A percentile compares a stretch with the other conserved stretches of the same genome.
Conservation (phyloP, 2,888 invertebrate genomes). For the Eucriotettix oculatus region DNA sequence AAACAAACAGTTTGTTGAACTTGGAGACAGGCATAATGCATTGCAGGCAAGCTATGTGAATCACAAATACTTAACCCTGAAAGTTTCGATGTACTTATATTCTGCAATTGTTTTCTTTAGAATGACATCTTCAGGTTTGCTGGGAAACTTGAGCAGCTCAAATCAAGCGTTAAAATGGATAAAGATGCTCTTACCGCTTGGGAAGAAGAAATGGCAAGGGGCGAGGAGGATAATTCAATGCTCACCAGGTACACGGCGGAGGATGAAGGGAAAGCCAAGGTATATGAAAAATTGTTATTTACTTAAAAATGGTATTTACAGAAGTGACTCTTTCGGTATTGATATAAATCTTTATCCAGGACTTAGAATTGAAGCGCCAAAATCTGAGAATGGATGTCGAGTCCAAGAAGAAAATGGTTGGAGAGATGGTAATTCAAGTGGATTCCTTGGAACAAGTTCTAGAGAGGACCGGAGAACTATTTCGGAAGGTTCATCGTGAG, state of each 20-base stretch:
- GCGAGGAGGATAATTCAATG: conserved; percentile 44
- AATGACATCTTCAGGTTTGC: conserved; percentile 4
- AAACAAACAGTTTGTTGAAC: neutral
- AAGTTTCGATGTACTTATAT: neutral
- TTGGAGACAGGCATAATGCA: neutral
- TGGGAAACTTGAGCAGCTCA: conserved; percentile 43
- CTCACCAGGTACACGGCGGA: conserved; percentile 54
- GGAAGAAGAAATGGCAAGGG: conserved; percentile 43
- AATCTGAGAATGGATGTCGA: conserved; percentile 24
- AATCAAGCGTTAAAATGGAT: conserved; percentile 50
- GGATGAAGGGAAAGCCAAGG: conserved; percentile 49
- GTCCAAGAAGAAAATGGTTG: conserved; percentile 26
- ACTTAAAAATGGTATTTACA: neutral
- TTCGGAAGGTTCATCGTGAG: conserved; percentile 33
- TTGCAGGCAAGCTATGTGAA: neutral
- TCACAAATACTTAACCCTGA: neutral
- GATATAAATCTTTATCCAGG: conserved; percentile 17
- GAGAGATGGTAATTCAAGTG: conserved; percentile 32
- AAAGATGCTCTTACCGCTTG: conserved; percentile 48
- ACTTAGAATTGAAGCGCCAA: conserved; percentile 34
- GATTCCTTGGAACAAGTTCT: conserved; percentile 36
- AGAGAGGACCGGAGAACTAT: conserved; percentile 31
- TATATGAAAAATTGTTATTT: conserved; percentile 10
- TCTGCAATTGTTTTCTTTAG: conserved; percentile 1
- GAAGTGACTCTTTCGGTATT: neutral